These are phyloP conservation scores for Cantharis nigra DNA, from an alignment of 2,888 invertebrate genomes.

Conservation along the genomic window DNA sequence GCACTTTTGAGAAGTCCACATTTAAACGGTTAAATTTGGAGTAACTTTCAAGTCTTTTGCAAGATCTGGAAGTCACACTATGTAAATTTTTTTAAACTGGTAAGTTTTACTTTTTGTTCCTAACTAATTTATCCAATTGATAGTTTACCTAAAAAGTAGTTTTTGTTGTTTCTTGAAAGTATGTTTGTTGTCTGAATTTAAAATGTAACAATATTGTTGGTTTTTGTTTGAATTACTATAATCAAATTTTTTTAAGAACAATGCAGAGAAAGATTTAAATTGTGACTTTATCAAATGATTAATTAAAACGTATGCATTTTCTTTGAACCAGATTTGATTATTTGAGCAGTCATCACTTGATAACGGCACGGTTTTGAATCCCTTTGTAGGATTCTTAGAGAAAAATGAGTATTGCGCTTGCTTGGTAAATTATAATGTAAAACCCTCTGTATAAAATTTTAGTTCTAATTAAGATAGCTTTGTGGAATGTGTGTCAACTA, in stretches of 20 bases:
- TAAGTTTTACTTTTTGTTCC: background rate
- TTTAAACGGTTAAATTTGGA: background rate
- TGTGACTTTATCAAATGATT: background rate
- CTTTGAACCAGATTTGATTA: no score
- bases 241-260: background rate
- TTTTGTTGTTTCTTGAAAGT: background rate
- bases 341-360: background rate
- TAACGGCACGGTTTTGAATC: background rate
- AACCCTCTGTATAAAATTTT: background rate
- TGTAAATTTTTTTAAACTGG: background rate
- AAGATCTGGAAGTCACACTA: background rate
- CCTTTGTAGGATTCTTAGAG: background rate
- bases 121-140: background rate
- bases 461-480: background rate
- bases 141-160: background rate
- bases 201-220: background rate
- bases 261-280: background rate
- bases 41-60: background rate
- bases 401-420: background rate
- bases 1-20: background rate
- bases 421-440: background rate
- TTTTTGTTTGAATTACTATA: background rate
- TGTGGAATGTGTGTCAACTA: background rate
- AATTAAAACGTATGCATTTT: no score
- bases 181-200: background rate